Evolutionary conservation across 2,888 invertebrate species (phyloP), one percentile per base, ranked within the genome.

Genomic region (Drosophila greeni): DNA sequence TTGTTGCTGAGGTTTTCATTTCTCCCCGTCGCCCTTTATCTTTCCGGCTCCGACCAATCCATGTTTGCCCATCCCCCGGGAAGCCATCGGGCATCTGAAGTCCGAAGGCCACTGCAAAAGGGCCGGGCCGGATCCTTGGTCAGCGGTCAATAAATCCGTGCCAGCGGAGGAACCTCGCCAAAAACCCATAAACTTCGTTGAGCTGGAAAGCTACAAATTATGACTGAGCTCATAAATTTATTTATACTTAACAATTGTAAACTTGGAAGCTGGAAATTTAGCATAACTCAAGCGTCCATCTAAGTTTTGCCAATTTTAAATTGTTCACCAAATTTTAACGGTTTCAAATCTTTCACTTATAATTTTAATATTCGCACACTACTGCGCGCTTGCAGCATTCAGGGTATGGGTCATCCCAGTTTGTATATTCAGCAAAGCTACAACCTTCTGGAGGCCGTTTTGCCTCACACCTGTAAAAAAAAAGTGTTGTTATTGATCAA

Each of bases 1-100:
- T 62, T 80, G 72, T 72, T 74, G 72, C 66, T 72, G 77, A 74
- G 76, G 74, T 69, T 73, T 73, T 57, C 66, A 57, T 72, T 76
- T 70, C 66, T 51, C 55, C 61, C 52, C 64, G 11, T 24, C 18
- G 18, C 60, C 65, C 60, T 56, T 76, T 73, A 70, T 73, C 67
- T 78, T 75, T 77, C 78, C 75, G 74, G 34, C 45, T 26, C 33
- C 18, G 26, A 52, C 34, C 26, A 58, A 29, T 39, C 26, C 23
- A 12, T 24, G 14, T 16, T 39, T 40, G 39, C 6, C 64, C 48
- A 26, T 48, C 36, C 66, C 66, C 42, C 26, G 20, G 66, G 66
- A 49, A 24, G 66, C 7, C 56, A 45, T 49, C 31, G 23, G 33
- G 48, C 54, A 18, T 23, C 34, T 43, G 66, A 66, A 56, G 66